Base-by-base conservation (phyloP, 2,888 invertebrate species). In the Lacanobia oleracea region DNA sequence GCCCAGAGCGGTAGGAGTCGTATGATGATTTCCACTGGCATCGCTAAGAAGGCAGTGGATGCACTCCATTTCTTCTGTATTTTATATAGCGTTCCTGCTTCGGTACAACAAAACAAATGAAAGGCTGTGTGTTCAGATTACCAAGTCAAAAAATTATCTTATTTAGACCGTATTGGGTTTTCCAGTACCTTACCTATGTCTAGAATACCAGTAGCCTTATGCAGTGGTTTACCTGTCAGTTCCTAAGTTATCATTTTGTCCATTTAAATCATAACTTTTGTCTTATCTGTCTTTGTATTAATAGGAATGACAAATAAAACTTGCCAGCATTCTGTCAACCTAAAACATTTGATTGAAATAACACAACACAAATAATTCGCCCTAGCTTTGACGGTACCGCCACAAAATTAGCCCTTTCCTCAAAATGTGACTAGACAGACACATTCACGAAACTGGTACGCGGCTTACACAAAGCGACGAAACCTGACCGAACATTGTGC, bases 401-500 rank as follows among this genome's bases (percentile, higher is more conserved):
- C 40, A 59, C 48, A 59, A 77, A 48, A 65, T 73, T 67, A 61
- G 40, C 62, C 48, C 65, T 63, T 45, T 48, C 37, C 54, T 43
- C 45, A 61, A 54, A 67, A 54, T 45, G 50, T 68, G 85, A 84
- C 79, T 86, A 86, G 84, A 59, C 59, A 59, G 57, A 86, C 85
- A 84, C 72, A 83, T 77, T 76, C 70, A 75, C 63, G 73, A 78
- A 68, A 77, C 86, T 67, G 75, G 66, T 81, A 66, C 75, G 83
- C 85, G 85, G 87, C 78, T 18, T 72, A 50, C 54, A 86, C 83
- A 87, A 86, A 86, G 80, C 72, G 74, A 63, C 82, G 93, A 91
- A 93, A 93, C 92, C 91, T 89, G 94, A 93, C 86, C 91, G 92
- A 91, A 90, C 91, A 91, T 91, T 92, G 93, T 90, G 87, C 82